Evolutionary conservation across 2,888 invertebrate genomes (phyloP).

Genomic region (Suillia variegata): DNA sequence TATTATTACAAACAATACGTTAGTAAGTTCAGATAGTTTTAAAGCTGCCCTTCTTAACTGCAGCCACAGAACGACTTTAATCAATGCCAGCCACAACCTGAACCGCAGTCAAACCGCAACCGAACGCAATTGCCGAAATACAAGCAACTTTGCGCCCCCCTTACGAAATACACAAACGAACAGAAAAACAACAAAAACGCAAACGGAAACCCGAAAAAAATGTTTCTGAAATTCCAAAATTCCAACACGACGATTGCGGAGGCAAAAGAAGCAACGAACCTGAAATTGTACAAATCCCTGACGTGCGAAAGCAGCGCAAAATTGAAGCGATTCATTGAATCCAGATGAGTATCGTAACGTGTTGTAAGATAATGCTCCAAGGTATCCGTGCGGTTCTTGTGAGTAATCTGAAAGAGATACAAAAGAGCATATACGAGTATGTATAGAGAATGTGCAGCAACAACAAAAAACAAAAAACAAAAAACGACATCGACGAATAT

Average conservation of each 20-base stretch:
- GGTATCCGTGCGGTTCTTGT: constrained; percentile 57
- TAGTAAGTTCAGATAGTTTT: neutral
- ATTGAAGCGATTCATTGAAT: constrained; percentile 70
- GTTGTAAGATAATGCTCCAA: constrained; percentile 65
- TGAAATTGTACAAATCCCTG: constrained; percentile 70
- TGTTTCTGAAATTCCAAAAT: neutral
- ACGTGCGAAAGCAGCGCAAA: constrained; percentile 67
- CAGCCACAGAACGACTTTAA: constrained; percentile 1
- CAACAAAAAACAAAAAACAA: neutral
- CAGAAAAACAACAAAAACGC: neutral
- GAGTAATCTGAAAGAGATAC: constrained; percentile 53
- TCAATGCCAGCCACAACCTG: neutral
- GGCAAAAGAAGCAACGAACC: constrained; percentile 62
- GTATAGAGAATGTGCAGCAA: neutral
- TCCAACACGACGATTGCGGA: neutral
- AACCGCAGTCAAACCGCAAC: constrained; percentile 1
- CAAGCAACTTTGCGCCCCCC: neutral
- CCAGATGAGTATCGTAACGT: constrained; percentile 64
- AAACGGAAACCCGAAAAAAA: neutral
- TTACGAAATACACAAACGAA: neutral
- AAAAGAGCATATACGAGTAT: neutral
- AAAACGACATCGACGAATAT: neutral
- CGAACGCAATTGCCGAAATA: constrained; percentile 1
- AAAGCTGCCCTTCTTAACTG: neutral
- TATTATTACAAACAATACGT: too few relatives aligned